phyloP scores from a whole-genome alignment of 2,113 vertebrate species.

The Struthidea cinerea region DNA sequence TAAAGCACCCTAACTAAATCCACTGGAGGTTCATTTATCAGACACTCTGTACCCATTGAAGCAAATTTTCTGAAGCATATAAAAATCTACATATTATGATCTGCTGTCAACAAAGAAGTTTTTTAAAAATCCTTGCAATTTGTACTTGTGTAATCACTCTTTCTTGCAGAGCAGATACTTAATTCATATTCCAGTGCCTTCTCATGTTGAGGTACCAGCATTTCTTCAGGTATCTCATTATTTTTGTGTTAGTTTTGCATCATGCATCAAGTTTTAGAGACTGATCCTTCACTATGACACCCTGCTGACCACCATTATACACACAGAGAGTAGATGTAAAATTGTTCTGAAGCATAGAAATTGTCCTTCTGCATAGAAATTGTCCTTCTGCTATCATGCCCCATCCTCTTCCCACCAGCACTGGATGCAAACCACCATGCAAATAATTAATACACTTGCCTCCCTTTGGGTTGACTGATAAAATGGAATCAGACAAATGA shows the following conservation, averaged over 20 bases:
- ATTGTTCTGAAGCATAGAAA: not conserved
- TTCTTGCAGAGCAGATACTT: not conserved
- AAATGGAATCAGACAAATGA: constrained; percentile 55
- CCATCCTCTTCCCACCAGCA: not conserved
- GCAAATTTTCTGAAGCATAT: not conserved
- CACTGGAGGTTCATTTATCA: not conserved
- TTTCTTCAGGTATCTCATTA: not conserved
- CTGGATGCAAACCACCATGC: not conserved
- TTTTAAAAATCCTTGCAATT: not conserved
- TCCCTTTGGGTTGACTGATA: constrained; percentile 30
- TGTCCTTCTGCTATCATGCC: not conserved
- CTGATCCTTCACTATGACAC: not conserved
- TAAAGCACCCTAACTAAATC: not conserved
- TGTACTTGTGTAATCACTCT: not conserved
- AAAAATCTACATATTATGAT: not conserved
- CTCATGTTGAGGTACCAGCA: not conserved
- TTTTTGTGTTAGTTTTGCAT: not conserved
- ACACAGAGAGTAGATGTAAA: not conserved
- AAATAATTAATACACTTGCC: not conserved
- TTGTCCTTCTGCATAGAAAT: not conserved
- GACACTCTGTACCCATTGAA: not conserved
- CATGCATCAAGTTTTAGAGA: not conserved
- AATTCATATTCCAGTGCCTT: not conserved
- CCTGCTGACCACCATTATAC: not conserved
- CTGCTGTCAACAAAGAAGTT: not conserved